Evolutionary conservation across 2,113 vertebrate species (phyloP).

Genomic region (human (Homo sapiens)): GRCh38 chr18:79706501-79707000

Average conservation of each 20-base stretch:
- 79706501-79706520: neutral
- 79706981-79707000: neutral
- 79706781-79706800: neutral
- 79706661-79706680: neutral
- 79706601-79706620: no score
- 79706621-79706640: neutral
- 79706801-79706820: neutral
- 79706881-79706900: neutral
- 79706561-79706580: neutral
- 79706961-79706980: neutral
- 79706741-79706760: neutral
- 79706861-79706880: neutral
- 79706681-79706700: neutral
- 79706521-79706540: neutral
- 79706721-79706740: neutral
- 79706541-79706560: neutral
- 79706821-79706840: neutral
- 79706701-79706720: no score
- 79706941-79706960: neutral
- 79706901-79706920: fast-evolving
- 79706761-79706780: neutral
- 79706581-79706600: neutral
- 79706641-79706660: neutral
- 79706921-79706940: neutral
- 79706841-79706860: neutral